These are phyloP conservation scores for Graphium colonna DNA, from an alignment of 2,888 invertebrate genomes.

Conservation along the genomic window DNA sequence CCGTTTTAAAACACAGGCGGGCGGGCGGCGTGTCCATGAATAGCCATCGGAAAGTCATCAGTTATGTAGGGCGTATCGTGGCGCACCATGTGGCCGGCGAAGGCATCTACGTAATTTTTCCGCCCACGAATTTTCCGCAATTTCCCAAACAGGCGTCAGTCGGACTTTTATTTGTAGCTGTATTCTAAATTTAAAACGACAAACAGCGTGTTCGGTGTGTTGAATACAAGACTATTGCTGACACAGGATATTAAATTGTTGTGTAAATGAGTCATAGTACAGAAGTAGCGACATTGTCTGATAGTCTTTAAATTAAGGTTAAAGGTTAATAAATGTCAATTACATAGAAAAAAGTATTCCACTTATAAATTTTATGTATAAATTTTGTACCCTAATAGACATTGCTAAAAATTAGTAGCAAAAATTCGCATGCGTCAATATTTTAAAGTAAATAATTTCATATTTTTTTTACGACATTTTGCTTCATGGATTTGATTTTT, in stretches of 20 bases:
- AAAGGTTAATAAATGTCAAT: no score
- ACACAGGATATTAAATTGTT: no score
- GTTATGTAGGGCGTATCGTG: slow-evolving; percentile 73
- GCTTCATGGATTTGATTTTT: no score
- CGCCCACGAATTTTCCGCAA: slow-evolving; percentile 61
- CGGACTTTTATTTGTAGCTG: slow-evolving; percentile 53
- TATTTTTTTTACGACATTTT: no score
- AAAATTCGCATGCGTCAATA: no score
- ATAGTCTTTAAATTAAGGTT: slow-evolving; percentile 28
- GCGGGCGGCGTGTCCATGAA: slow-evolving; percentile 58
- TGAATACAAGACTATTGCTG: slow-evolving; percentile 26
- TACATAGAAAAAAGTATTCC: no score
- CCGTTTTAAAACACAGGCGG: slow-evolving; percentile 29
- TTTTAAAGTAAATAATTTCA: no score
- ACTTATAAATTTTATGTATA: no score
- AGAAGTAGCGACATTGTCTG: no score
- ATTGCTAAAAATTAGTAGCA: no score
- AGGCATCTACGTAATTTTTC: slow-evolving; percentile 64
- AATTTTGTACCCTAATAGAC: no score
- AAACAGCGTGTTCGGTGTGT: slow-evolving; percentile 33
- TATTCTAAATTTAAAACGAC: slow-evolving; percentile 44
- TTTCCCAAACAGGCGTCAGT: slow-evolving; percentile 63
- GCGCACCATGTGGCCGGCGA: slow-evolving; percentile 68
- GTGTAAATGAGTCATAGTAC: no score
- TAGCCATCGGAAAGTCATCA: slow-evolving; percentile 78